These are phyloP conservation scores for Dermochelys coriacea DNA, from an alignment of 2,797 vertebrate species.

Conservation along the genomic window DNA sequence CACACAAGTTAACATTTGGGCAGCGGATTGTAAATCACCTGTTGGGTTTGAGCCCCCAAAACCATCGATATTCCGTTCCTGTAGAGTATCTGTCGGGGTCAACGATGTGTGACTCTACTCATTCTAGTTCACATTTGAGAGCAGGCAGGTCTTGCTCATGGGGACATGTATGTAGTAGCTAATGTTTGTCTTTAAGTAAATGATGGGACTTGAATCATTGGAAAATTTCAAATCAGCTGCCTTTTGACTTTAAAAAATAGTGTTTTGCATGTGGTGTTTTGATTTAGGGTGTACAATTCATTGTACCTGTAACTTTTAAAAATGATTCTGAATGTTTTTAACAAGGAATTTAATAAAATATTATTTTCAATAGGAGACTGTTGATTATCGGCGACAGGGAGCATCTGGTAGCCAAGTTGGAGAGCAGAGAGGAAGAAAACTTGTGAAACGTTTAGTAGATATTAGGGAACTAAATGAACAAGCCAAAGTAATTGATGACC, in stretches of 20 bases:
- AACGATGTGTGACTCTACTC: constrained; percentile 76
- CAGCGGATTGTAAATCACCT: constrained; percentile 97
- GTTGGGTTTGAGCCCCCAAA: constrained; percentile 91
- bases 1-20: constrained; percentile 93
- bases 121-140: constrained; percentile 83
- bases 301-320: not conserved
- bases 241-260: constrained; percentile 68
- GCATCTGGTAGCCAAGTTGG: constrained; percentile 84
- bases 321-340: not conserved
- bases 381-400: constrained; percentile 89
- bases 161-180: constrained; percentile 93
- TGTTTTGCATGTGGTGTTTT: constrained; percentile 79
- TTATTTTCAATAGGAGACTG: constrained; percentile 85
- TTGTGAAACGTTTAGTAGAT: constrained; percentile 94
- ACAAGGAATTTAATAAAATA: not conserved
- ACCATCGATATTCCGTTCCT: constrained; percentile 89
- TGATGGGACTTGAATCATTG: constrained; percentile 78
- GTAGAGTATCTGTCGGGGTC: constrained; percentile 88
- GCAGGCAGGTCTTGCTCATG: constrained; percentile 94
- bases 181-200: constrained; percentile 61
- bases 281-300: constrained; percentile 69
- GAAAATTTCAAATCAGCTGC: constrained; percentile 73
- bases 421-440: constrained; percentile 92
- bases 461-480: constrained; percentile 98
- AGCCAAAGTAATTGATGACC: constrained; percentile 98